phyloP scores from a whole-genome alignment of 2,113 vertebrate species.

The Poeciliopsis occidentalis region DNA sequence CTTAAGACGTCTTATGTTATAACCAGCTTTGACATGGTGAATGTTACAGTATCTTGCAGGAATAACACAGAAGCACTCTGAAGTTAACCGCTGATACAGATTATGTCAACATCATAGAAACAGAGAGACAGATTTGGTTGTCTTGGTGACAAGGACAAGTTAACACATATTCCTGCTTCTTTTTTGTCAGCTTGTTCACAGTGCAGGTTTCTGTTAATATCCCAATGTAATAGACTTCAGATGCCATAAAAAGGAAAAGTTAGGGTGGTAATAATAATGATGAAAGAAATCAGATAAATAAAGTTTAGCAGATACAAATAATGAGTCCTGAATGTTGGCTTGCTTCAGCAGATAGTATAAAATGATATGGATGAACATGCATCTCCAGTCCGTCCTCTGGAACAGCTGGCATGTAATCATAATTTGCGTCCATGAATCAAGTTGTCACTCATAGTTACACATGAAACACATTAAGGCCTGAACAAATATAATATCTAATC shows the following conservation, averaged over 20 bases:
- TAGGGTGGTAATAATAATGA: too few species aligned
- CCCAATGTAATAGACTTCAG: too few species aligned
- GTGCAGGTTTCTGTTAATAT: not conserved
- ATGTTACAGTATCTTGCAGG: not conserved
- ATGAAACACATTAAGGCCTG: too few species aligned
- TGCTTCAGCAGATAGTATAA: not conserved
- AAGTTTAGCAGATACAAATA: not conserved
- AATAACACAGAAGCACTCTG: constrained; percentile 1
- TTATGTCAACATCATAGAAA: not conserved
- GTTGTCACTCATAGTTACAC: too few species aligned
- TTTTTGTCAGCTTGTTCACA: not conserved
- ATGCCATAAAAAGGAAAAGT: too few species aligned
- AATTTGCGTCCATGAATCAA: too few species aligned
- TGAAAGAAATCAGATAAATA: too few species aligned
- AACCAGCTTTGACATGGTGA: not conserved
- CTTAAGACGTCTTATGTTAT: constrained; percentile 3
- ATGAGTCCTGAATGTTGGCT: not conserved
- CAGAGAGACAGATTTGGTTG: not conserved
- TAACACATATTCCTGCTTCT: not conserved
- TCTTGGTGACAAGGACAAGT: not conserved
- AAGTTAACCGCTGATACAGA: not conserved
- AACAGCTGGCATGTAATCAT: too few species aligned
- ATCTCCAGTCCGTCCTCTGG: too few species aligned
- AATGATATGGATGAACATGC: too few species aligned
- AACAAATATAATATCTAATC: too few species aligned